Conservation (phyloP, 1,140 invertebrate genomes). For the Danaus melanippus region DNA sequence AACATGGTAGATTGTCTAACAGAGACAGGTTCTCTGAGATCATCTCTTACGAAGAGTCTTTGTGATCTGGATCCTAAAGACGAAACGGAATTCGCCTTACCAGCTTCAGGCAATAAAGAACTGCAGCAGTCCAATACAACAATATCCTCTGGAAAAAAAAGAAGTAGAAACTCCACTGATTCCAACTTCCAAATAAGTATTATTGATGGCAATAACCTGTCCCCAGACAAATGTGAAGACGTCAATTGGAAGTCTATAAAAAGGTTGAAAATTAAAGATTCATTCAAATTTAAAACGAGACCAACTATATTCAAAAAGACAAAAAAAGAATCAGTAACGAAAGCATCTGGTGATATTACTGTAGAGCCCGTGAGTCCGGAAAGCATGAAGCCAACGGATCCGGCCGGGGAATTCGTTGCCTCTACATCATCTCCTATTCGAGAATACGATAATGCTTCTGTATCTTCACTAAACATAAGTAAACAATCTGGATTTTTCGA, state of each 20-base stretch:
- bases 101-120: constrained; percentile 46
- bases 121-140: constrained; percentile 61
- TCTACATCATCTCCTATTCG: constrained; percentile 65
- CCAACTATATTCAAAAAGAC: constrained; percentile 65
- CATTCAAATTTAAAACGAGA: constrained; percentile 68
- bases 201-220: constrained; percentile 45
- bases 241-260: constrained; percentile 70
- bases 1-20: constrained; percentile 63
- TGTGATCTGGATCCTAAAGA: constrained; percentile 62
- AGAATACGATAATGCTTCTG: constrained; percentile 65
- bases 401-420: constrained; percentile 57
- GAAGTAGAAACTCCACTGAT: constrained; percentile 66
- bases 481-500: constrained; percentile 69
- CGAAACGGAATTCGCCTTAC: constrained; percentile 47
- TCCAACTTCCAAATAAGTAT: constrained; percentile 64
- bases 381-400: constrained; percentile 55
- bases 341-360: constrained; percentile 49
- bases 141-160: constrained; percentile 64
- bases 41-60: constrained; percentile 62
- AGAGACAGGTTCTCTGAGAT: constrained; percentile 58
- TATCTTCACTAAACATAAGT: constrained; percentile 66
- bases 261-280: constrained; percentile 69
- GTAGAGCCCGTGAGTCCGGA: constrained; percentile 59
- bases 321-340: constrained; percentile 59
- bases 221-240: constrained; percentile 60